Evolutionary conservation across 2,797 vertebrate genomes (phyloP), one percentile per base, ranked within the genome.

Genomic region (Lerista edwardsae): DNA sequence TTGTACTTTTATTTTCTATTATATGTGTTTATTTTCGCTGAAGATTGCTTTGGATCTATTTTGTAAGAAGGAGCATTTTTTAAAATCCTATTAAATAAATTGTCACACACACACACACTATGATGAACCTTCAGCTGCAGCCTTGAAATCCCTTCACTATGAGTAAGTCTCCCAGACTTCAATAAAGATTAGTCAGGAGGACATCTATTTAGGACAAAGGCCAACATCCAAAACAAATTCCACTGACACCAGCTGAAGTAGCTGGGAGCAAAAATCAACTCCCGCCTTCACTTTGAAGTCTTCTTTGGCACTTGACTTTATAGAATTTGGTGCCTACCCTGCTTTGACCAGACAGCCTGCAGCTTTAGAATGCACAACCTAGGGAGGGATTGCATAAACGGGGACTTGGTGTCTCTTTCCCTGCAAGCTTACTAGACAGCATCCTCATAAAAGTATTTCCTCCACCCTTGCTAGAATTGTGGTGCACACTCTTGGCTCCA

Each of bases 381-480:
- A 55, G 39, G 29, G 72, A 75, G 39, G 51, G 72, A 68, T 75
- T 75, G 72, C 31, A 1, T 79, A 80, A 87, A 36, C 41, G 23
- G 36, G 68, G 75, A 59, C 61, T 75, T 10, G 15, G 41, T 57
- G 76, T 27, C 51, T 62, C 55, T 79, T 69, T 75, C 76, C 69
- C 65, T 79, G 74, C 39, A 83, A 87, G 69, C 81, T 80, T 62
- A 39, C 55, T 15, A 84, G 82, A 62, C 77, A 87, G 36, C n/a
- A 51, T 36, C 29, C 72, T 85, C 79, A 69, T 85, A 75, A 85
- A 85, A 85, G 47, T 67, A 47, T 80, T 85, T 81, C 73, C 51
- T 80, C 84, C 64, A 36, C 78, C 79, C 79, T 61, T 85, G 64
- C 31, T 67, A 68, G 64, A 69, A 85, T 41, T 81, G 62, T 75